Base-by-base conservation (phyloP, 2,113 vertebrate genomes). In the Egretta garzetta region DNA sequence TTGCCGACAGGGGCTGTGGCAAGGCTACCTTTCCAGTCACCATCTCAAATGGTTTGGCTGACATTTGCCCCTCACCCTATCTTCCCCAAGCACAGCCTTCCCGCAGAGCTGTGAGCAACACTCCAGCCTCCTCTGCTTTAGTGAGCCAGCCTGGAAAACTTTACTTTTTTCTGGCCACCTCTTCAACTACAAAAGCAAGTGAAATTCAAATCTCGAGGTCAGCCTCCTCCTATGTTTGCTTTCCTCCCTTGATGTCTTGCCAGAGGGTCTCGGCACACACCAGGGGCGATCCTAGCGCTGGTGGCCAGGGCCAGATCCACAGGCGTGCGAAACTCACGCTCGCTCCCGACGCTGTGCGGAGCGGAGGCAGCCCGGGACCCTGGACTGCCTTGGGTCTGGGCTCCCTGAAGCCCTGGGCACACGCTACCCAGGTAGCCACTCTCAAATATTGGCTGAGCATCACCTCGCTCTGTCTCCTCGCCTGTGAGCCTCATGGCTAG, bases 301-400 rank as follows among this genome's bases (percentile, higher is more conserved):
- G 45, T 43, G 28, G 26, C 50, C 2, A 2, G 37, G 24, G 39
- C n/a, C 76, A 41, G 39, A 53, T 45, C 45, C 37, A 45, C 41
- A 26, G 83, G 47, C 2, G 2, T 45, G 39, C 3, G 2, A 62
- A 47, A 50, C 15, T 70, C 30, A 15, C 22, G 26, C 17, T 22
- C 1, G 0, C n/a, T 56, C 10, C 43, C 1, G 2, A 11, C 0
- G 4, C 62, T 21, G 26, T 30, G 26, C 0, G 4, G n/a, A 33
- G 55, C 1, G 3, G 74, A 59, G 24, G 52, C 45, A 53, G 47
- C 41, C 20, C 0, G 0, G 74, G 16, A n/a, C 30, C 33, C 22
- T 58, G 26, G 14, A 9, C 22, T n/a, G 39, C 45, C 30, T 62
- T 43, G 50, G 37, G 7, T 21, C 74, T 59, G 50, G 37, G 37